phyloP scores from a whole-genome alignment of 2,888 invertebrate species.

The Axea sp. region DNA sequence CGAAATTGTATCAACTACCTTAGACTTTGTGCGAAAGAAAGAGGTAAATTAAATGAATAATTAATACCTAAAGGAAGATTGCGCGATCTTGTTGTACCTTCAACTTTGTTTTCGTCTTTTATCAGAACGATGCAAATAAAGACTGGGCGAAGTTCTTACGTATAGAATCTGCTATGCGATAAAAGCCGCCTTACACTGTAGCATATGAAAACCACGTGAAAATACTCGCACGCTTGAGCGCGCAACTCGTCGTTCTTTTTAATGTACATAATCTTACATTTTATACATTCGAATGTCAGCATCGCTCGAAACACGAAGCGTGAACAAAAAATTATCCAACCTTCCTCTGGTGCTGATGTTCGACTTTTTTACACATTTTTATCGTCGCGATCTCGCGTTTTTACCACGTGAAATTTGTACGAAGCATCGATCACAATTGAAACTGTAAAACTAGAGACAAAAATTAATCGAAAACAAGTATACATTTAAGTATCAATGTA shows the following conservation, averaged over 20 bases:
- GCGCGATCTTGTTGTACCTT: constrained; percentile 25
- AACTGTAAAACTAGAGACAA: neutral
- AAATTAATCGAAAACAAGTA: neutral
- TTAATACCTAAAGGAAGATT: too few relatives aligned
- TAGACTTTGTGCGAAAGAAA: too few relatives aligned
- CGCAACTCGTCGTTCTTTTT: constrained; percentile 31
- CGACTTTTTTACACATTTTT: constrained; percentile 23
- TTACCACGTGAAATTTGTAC: neutral
- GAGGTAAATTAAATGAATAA: too few relatives aligned
- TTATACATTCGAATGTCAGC: constrained; percentile 66
- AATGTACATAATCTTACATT: constrained; percentile 50
- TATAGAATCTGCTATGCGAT: neutral
- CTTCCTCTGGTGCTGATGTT: too few relatives aligned
- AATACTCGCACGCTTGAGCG: constrained; percentile 58
- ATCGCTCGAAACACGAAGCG: neutral
- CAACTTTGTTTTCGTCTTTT: constrained; percentile 15
- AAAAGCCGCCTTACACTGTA: constrained; percentile 7
- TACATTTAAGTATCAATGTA: constrained; percentile 22
- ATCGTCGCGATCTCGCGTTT: constrained; percentile 15
- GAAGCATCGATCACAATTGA: neutral
- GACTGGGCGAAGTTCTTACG: constrained; percentile 21
- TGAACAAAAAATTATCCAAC: constrained; percentile 11
- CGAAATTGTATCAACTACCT: too few relatives aligned
- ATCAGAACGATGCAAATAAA: constrained; percentile 13
- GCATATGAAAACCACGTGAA: constrained; percentile 44